Conservation (phyloP, 2,113 vertebrate genomes). For the Chionodraco myersi region DNA sequence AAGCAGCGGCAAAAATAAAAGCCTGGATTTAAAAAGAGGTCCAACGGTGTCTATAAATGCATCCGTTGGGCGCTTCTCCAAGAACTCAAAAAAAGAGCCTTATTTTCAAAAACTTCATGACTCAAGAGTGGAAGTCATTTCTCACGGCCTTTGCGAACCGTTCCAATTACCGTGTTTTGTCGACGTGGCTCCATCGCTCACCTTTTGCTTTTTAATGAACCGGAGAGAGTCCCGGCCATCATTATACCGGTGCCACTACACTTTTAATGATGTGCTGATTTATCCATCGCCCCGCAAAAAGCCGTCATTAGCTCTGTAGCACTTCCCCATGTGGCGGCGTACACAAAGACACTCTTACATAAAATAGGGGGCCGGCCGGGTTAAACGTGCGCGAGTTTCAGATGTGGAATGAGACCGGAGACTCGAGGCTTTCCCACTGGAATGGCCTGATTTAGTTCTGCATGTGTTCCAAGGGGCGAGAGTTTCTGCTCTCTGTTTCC, state of each 20-base stretch:
- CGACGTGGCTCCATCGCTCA: conserved; percentile 41
- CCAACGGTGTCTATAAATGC: conserved; percentile 16
- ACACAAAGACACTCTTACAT: conserved; percentile 24
- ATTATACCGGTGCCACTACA: conserved; percentile 32
- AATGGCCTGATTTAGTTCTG: conserved; percentile 53
- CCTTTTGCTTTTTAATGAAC: conserved; percentile 73
- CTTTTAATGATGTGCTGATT: conserved; percentile 70
- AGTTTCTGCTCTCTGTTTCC: not conserved
- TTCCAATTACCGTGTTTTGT: conserved; percentile 69
- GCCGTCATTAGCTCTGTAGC: conserved; percentile 63
- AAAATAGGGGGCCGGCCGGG: conserved; percentile 21
- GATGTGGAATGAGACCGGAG: conserved; percentile 47
- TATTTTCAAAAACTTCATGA: conserved; percentile 1
- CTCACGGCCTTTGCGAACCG: not conserved
- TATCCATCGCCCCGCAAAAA: conserved; percentile 8
- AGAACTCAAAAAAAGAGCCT: conserved; percentile 8
- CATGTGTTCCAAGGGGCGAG: conserved; percentile 15
- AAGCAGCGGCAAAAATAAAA: too few relatives aligned
- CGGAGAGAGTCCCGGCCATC: conserved; percentile 23
- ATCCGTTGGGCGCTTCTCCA: conserved; percentile 26
- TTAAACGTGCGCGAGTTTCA: conserved; percentile 50
- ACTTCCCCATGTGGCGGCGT: conserved; percentile 18
- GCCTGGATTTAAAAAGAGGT: too few relatives aligned
- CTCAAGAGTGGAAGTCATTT: conserved; percentile 13
- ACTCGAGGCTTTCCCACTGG: conserved; percentile 24